Evolutionary conservation across 2,797 vertebrate species (phyloP).

Genomic region (Chromobotia macracanthus): DNA sequence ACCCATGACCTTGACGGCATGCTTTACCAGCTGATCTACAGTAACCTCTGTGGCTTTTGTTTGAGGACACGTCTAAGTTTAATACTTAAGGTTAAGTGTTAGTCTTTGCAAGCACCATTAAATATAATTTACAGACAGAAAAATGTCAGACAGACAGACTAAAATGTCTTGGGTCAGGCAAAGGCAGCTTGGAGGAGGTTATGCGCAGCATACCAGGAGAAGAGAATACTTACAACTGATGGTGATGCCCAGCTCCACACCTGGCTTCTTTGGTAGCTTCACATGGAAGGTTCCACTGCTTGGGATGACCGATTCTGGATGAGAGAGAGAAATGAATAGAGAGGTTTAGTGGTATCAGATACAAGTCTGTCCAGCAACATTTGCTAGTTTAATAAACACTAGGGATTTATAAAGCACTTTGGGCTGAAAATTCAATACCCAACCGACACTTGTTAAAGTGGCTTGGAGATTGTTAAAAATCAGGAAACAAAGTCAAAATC

Average conservation of each 20-base stretch:
- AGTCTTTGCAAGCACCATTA: too few species aligned
- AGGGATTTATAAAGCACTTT: background rate
- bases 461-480: background rate
- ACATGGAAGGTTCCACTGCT: conserved; percentile 98
- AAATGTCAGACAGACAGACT: too few species aligned
- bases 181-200: background rate
- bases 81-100: too few species aligned
- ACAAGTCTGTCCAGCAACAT: background rate
- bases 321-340: background rate
- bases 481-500: conserved; percentile 1
- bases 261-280: conserved; percentile 97
- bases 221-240: conserved; percentile 90
- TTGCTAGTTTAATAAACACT: background rate
- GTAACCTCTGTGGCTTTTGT: background rate
- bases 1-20: background rate
- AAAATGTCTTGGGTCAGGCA: too few species aligned
- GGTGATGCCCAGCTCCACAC: conserved; percentile 96
- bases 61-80: too few species aligned
- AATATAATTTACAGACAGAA: too few species aligned
- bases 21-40: background rate
- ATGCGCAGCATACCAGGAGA: background rate
- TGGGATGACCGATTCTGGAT: conserved; percentile 93
- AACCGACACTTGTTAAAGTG: conserved; percentile 14
- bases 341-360: background rate
- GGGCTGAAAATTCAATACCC: background rate